Evolutionary conservation across 2,113 vertebrate species (phyloP).

Genomic region (Sphaerodactylus townsendi): DNA sequence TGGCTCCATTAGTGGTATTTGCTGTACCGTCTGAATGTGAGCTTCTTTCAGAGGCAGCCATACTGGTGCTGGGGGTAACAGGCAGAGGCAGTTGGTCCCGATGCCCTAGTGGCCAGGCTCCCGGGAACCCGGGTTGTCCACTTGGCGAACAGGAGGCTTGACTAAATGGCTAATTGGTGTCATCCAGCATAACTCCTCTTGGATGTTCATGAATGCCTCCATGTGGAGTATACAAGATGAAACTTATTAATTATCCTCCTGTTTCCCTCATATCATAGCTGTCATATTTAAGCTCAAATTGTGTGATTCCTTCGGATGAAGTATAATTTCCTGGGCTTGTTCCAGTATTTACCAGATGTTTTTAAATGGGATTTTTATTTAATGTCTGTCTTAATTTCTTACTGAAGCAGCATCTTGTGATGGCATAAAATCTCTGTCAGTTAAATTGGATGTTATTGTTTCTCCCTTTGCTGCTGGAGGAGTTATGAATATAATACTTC

Average conservation of each 20-base stretch:
- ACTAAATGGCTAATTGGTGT: too few relatives aligned
- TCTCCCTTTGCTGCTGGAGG: neutral
- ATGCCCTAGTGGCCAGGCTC: too few relatives aligned
- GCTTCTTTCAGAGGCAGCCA: too few relatives aligned
- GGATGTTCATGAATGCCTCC: too few relatives aligned
- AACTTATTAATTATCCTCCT: neutral
- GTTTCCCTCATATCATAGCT: neutral
- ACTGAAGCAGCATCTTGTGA: neutral
- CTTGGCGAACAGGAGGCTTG: too few relatives aligned
- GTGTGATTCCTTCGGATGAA: neutral
- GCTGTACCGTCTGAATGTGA: too few relatives aligned
- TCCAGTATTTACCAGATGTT: neutral
- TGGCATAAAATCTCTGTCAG: neutral
- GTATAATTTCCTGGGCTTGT: neutral
- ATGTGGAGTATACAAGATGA: too few relatives aligned
- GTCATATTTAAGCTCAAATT: neutral
- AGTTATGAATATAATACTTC: neutral
- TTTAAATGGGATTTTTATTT: neutral
- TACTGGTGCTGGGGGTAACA: too few relatives aligned
- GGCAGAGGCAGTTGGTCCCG: too few relatives aligned
- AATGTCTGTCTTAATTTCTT: neutral
- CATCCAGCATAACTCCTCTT: too few relatives aligned
- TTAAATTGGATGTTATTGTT: neutral
- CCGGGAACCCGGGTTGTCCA: too few relatives aligned
- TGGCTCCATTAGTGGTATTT: too few relatives aligned